These are phyloP conservation scores for Neoscelio sp. DNA, from an alignment of 2,888 invertebrate species.

Conservation along the genomic window DNA sequence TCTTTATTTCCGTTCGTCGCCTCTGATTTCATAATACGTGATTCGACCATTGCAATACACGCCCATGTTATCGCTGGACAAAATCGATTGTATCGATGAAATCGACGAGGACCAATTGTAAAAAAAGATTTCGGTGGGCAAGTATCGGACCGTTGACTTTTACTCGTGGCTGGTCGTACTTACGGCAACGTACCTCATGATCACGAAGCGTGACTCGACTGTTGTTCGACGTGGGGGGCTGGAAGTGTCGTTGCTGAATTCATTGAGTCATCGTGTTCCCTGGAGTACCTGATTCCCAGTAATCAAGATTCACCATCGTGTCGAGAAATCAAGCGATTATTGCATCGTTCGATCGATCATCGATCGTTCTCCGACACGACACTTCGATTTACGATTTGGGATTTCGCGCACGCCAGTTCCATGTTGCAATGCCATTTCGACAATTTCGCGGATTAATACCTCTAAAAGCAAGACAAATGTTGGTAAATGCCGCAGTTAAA, in stretches of 20 bases:
- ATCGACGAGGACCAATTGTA: slow-evolving; percentile 5
- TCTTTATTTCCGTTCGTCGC: too few species aligned
- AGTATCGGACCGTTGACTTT: slow-evolving; percentile 71
- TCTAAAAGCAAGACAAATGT: background rate
- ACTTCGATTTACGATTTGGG: slow-evolving; percentile 48
- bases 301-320: slow-evolving; percentile 64
- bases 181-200: slow-evolving; percentile 69
- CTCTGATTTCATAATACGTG: background rate
- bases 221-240: slow-evolving; percentile 68
- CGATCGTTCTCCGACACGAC: slow-evolving; percentile 59
- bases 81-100: slow-evolving; percentile 3
- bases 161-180: slow-evolving; percentile 70
- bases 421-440: slow-evolving; percentile 31
- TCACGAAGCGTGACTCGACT: slow-evolving; percentile 75
- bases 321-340: slow-evolving; percentile 68
- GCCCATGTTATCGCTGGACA: background rate
- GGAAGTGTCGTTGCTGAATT: slow-evolving; percentile 67
- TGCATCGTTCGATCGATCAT: slow-evolving; percentile 69
- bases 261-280: slow-evolving; percentile 70
- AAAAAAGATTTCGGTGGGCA: slow-evolving; percentile 39
- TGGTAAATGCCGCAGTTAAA: background rate
- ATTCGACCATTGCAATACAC: background rate
- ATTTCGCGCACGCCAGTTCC: slow-evolving; percentile 22
- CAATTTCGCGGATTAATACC: slow-evolving; percentile 30
- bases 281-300: slow-evolving; percentile 55